Evolutionary conservation across 2,113 vertebrate species (phyloP), one percentile per base, ranked within the genome.

Genomic region (Coryphaenoides rupestris): DNA sequence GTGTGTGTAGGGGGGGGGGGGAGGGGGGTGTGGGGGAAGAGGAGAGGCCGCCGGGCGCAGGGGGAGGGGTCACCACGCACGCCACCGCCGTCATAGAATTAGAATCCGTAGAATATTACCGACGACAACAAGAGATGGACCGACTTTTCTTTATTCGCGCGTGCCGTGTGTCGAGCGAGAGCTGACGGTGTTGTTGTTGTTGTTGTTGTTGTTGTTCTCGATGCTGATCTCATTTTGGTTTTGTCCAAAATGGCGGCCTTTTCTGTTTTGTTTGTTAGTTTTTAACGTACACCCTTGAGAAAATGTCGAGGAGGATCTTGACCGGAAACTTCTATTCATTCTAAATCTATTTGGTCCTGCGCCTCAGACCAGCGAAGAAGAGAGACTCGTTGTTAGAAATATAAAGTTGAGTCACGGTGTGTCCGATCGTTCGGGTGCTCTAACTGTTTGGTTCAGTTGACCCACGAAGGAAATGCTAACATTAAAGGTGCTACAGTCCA

Each of bases 401-500:
- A n/a, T n/a, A n/a, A n/a, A n/a, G n/a, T n/a, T n/a, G 49, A 66
- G 17, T 23, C 69, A 47, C 68, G 55, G 69, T 72, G 72, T 72
- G 79, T 73, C 45, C 74, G 78, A 82, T 80, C 80, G 75, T 65
- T 22, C 67, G 60, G 67, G 56, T 66, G 68, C 77, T 72, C 26
- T 72, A 72, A 79, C 64, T 54, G n/a, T 33, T 67, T 53, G 57
- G 17, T 67, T 58, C n/a, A n/a, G n/a, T n/a, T n/a, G n/a, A n/a
- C n/a, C 53, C 52, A 17, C 5, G 13, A 63, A 59, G 55, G 84
- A 62, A 69, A 26, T 50, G 17, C 17, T 80, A 58, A 66, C 72
- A 76, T 66, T 76, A 77, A 85, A 74, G 84, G 87, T 89, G 86
- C 83, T 89, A 82, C 78, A 62, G 9, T 55, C 63, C 17, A 71